Evolutionary conservation across 2,888 invertebrate species (phyloP), one percentile per base, ranked within the genome.

Genomic region (Acanthopleura granulata): DNA sequence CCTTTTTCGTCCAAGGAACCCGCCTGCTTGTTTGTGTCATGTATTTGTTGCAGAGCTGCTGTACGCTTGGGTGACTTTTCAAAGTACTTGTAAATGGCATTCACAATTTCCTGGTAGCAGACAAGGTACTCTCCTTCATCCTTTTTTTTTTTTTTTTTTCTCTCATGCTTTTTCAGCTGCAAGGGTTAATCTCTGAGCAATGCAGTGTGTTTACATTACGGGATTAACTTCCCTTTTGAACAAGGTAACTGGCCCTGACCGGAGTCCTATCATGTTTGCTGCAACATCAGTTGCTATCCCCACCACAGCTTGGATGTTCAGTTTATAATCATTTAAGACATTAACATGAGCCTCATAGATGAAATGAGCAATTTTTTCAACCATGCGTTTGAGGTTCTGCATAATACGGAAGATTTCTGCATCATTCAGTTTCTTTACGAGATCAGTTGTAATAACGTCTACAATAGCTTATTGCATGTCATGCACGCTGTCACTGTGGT

Each of bases 131-230:
- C 51, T 14, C 14, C 51, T 51, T 51, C 14, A 51, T 51, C 51
- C 14, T 14, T 18, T 51, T n/a, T n/a, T n/a, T n/a, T n/a, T n/a
- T n/a, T n/a, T n/a, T n/a, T n/a, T n/a, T n/a, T n/a, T n/a, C n/a
- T n/a, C n/a, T n/a, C n/a, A n/a, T n/a, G 51, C 51, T 51, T 51
- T 51, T 51, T 18, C 51, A 51, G 51, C 51, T 51, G 51, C 51
- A 51, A 51, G 51, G 18, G 51, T 18, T 18, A 51, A 18, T 51
- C 51, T 51, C 14, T 51, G 51, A 18, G 51, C 51, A 51, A 51
- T 51, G 51, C 51, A 51, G 18, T 51, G 51, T 51, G 51, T 51
- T 51, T 14, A 51, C 18, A 51, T 51, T 14, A 51, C 14, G 18
- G 14, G 51, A 51, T 18, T 51, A 51, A 51, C 51, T 18, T 51